Evolutionary conservation across 2,113 vertebrate genomes (phyloP), one percentile per base, ranked within the genome.

Genomic region (Nyctibius bracteatus): DNA sequence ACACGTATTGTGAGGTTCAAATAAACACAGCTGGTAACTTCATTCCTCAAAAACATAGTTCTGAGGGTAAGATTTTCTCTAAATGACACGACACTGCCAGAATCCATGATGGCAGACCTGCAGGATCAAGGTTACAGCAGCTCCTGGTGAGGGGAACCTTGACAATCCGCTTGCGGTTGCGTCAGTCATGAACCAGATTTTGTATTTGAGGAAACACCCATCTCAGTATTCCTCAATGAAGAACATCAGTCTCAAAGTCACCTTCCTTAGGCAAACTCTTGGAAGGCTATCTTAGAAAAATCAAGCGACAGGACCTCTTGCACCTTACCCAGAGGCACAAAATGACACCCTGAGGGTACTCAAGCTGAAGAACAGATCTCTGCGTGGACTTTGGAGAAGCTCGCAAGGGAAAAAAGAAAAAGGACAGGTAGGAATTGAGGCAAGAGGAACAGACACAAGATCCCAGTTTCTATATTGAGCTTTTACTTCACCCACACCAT

Each of bases 61-160:
- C 0, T 5, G 46, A 63, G 47, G 65, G 39, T 1, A 15, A 52
- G 37, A 18, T 19, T 30, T 37, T 52, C 66, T 73, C 49, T 4
- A 24, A 52, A 37, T 15, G 3, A 12, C 39, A 23, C 0, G 1
- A 16, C 23, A 5, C 5, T 1, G 1, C 25, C 46, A 10, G 46
- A 43, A 78, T 44, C 62, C 0, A 1, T 1, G 52, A n/a, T 2
- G 1, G 78, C 28, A 35, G 61, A 49, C 13, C 31, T 8, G 22
- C 0, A 0, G 43, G 77, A 47, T 20, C 2, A 2, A 47, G 47
- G 17, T 27, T 68, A 9, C 39, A 33, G 49, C 49, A 37, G 67
- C 41, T 88, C n/a, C 35, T 9, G 10, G 7, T 28, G 37, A 71
- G 15, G 22, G 22, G 20, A 87, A 79, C 0, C 0, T 6, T 4